phyloP scores from a whole-genome alignment of 2,888 invertebrate genomes.

The Campaea margaritaria region DNA sequence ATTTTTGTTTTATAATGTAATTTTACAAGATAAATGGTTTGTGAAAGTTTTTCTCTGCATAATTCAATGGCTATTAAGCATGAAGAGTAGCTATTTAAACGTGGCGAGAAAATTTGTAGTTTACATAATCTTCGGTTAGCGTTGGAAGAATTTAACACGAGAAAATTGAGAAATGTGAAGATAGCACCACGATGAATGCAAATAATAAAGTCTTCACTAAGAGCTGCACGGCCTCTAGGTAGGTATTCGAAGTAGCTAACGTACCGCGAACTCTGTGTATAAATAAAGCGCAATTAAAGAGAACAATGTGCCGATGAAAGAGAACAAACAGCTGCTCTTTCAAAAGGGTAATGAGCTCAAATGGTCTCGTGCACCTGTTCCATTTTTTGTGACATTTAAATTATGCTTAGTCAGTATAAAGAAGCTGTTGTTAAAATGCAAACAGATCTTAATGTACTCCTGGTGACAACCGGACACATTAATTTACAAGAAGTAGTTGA shows the following conservation, averaged over 20 bases:
- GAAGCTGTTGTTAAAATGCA: not conserved
- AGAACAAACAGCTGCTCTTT: constrained; percentile 57
- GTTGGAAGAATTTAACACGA: no score
- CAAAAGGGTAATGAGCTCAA: constrained; percentile 54
- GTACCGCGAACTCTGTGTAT: constrained; percentile 38
- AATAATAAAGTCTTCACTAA: no score
- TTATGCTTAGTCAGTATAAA: constrained; percentile 33
- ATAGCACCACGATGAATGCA: no score
- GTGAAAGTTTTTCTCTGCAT: constrained; percentile 36
- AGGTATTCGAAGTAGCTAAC: constrained; percentile 8
- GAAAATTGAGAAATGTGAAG: no score
- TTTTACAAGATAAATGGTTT: constrained; percentile 42
- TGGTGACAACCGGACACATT: not conserved
- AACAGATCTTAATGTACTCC: no score
- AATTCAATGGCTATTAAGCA: constrained; percentile 31
- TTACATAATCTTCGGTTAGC: constrained; percentile 7
- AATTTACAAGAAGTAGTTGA: not conserved
- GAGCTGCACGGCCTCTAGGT: no score
- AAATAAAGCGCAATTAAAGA: constrained; percentile 51
- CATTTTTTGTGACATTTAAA: constrained; percentile 52
- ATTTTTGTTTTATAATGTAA: constrained; percentile 46
- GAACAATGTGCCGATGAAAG: constrained; percentile 52
- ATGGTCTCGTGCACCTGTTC: constrained; percentile 54
- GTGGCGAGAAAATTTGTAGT: constrained; percentile 2
- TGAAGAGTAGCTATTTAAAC: constrained; percentile 3